Evolutionary conservation across 2,113 vertebrate species (phyloP).

Genomic region (Neoarius graeffei): DNA sequence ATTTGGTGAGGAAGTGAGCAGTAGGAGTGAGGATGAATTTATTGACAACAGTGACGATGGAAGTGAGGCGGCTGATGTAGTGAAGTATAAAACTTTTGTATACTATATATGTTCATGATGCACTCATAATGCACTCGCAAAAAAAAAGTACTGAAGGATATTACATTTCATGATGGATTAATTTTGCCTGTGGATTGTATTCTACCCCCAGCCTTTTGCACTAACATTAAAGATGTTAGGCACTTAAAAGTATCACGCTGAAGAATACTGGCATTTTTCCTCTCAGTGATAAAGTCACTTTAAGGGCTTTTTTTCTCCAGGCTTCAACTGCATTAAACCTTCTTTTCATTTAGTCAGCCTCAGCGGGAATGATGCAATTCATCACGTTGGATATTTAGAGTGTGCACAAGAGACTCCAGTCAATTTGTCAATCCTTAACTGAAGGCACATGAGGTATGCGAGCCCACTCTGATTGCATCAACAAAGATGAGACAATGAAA

Average conservation of each 20-base stretch:
- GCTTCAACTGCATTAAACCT: conserved; percentile 27
- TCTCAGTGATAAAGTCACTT: neutral
- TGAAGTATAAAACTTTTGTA: neutral
- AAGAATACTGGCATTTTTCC: neutral
- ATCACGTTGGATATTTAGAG: conserved; percentile 44
- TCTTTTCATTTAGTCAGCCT: conserved; percentile 22
- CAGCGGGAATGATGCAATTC: conserved; percentile 25
- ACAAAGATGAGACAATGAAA: neutral
- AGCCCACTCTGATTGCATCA: conserved; percentile 2
- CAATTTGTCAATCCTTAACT: conserved; percentile 43
- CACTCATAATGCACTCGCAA: neutral
- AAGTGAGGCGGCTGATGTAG: neutral
- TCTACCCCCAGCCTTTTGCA: neutral
- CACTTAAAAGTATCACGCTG: neutral
- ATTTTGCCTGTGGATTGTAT: neutral
- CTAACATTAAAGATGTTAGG: neutral
- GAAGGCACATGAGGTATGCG: neutral
- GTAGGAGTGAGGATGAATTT: neutral
- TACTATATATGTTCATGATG: neutral
- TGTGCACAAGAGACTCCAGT: conserved; percentile 17
- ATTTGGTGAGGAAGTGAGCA: too few species aligned
- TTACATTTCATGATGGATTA: neutral
- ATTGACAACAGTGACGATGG: neutral
- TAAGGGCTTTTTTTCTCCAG: neutral
- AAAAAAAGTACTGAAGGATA: too few species aligned